Percentiles rank a stretch among this genome's conserved stretches.
These are phyloP conservation scores for Montipora foliosa DNA, from an alignment of 64 coral and sea anemone species.

Conservation along the genomic window DNA sequence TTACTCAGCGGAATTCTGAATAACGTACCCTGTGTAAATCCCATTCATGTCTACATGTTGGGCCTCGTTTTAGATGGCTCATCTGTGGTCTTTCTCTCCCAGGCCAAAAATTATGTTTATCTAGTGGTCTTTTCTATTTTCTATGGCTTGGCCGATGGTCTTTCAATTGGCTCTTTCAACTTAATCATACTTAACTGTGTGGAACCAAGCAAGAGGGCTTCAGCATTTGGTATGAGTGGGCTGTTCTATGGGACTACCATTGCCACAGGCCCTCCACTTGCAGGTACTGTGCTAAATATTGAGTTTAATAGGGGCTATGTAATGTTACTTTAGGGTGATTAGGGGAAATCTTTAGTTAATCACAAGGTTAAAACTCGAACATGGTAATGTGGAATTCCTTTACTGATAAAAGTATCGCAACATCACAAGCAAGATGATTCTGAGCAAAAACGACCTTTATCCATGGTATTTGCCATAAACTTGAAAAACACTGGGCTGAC, in stretches of 20 bases:
- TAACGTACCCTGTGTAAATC: conserved; percentile 31
- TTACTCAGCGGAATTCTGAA: conserved; percentile 42
- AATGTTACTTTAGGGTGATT: not conserved
- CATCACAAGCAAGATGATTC: too few relatives aligned
- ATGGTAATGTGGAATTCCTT: too few relatives aligned
- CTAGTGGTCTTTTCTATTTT: conserved; percentile 39
- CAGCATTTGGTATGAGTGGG: conserved; percentile 56
- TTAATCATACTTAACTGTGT: conserved; percentile 25
- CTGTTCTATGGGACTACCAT: conserved; percentile 16
- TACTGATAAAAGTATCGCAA: too few relatives aligned
- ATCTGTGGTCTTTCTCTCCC: conserved; percentile 5
- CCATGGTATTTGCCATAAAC: too few relatives aligned
- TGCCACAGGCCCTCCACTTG: conserved; percentile 52
- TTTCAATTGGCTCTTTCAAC: conserved; percentile 3
- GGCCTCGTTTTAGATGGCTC: conserved; percentile 19
- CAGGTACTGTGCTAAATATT: conserved; percentile 9
- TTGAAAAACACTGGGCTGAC: too few relatives aligned
- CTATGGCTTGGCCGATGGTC: conserved; percentile 40
- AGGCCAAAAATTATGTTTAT: conserved; percentile 42
- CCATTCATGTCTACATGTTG: conserved; percentile 34
- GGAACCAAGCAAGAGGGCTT: conserved; percentile 48
- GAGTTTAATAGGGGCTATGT: not conserved
- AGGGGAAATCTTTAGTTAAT: too few relatives aligned
- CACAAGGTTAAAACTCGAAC: too few relatives aligned
- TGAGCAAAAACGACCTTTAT: too few relatives aligned